Percentiles rank a stretch among this genome's conserved stretches.
Evolutionary conservation across 2,797 vertebrate species (phyloP).

Genomic region (Argentina silus): DNA sequence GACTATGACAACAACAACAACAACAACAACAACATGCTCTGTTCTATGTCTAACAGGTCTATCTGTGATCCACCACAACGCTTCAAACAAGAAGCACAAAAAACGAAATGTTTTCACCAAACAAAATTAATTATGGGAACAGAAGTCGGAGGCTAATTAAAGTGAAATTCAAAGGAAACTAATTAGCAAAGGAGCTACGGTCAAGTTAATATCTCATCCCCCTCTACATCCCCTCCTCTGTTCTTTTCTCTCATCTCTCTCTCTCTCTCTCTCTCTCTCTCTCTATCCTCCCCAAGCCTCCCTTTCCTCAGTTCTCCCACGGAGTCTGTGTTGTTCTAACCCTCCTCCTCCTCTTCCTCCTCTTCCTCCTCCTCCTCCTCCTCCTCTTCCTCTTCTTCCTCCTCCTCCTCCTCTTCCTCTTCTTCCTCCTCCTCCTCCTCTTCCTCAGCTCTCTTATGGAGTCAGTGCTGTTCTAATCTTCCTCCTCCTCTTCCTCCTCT

Average conservation of each 20-base stretch:
- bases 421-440: neutral
- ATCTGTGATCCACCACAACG: no score
- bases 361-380: neutral
- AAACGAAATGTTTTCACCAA: neutral
- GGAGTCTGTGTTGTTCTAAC: no score
- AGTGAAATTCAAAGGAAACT: constrained; percentile 2
- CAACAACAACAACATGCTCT: no score
- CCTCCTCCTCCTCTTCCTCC: neutral
- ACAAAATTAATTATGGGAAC: neutral
- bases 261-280: neutral
- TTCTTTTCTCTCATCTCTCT: constrained; percentile 6
- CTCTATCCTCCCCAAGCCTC: neutral
- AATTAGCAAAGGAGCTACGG: neutral
- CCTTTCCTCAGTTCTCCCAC: neutral
- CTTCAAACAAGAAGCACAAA: neutral
- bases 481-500: neutral
- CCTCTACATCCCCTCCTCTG: constrained; percentile 2
- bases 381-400: neutral
- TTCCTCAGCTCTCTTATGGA: constrained; percentile 73
- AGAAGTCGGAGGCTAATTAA: neutral
- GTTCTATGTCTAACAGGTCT: no score
- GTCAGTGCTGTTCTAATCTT: constrained; percentile 86
- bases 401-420: neutral
- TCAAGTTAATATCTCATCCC: constrained; percentile 1
- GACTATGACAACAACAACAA: no score